Evolutionary conservation across 2,888 invertebrate species (phyloP), one percentile per base, ranked within the genome.

Genomic region (Apamea crenata): DNA sequence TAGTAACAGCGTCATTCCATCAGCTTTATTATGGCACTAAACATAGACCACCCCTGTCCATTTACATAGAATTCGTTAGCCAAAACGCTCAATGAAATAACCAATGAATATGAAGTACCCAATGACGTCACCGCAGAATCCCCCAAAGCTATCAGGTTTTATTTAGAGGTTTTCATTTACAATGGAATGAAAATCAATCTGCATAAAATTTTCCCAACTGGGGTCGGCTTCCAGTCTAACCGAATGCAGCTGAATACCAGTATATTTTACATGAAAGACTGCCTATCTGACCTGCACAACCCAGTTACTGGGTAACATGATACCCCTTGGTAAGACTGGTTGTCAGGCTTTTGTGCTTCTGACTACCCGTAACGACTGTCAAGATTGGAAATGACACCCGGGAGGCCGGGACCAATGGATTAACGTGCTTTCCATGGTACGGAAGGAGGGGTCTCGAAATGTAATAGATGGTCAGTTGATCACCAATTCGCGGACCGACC

Each of bases 71-170:
- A 78, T 72, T 68, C 47, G 71, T 77, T 32, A 56, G 29, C 53
- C n/a, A n/a, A n/a, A 81, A 77, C 18, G 21, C 16, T 21, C 67
- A 76, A 53, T 71, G 10, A 53, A 72, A 78, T 78, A 7, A 29
- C 47, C 44, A 73, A 65, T 82, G 65, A 78, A 80, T 66, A 79
- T 70, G 18, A 70, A 74, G 61, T 36, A 21, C 36, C 12, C 44
- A 47, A 44, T 73, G 80, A 73, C 69, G 72, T 84, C 84, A 84
- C 53, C 61, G 21, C 66, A 50, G 66, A 67, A 70, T 70, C 53
- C 32, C n/a, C n/a, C 10, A 29, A 70, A 67, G 47, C 72, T 47
- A 71, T n/a, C 40, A 12, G n/a, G 16, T 16, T 77, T 63, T 82
- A 75, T 56, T 16, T 5, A 69, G 7, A 68, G 78, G 65, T 66